A percentile compares a stretch with the other conserved stretches of the same genome.
Evolutionary conservation across 2,797 vertebrate genomes (phyloP).

Genomic region (Eupleurogrammus muticus): DNA sequence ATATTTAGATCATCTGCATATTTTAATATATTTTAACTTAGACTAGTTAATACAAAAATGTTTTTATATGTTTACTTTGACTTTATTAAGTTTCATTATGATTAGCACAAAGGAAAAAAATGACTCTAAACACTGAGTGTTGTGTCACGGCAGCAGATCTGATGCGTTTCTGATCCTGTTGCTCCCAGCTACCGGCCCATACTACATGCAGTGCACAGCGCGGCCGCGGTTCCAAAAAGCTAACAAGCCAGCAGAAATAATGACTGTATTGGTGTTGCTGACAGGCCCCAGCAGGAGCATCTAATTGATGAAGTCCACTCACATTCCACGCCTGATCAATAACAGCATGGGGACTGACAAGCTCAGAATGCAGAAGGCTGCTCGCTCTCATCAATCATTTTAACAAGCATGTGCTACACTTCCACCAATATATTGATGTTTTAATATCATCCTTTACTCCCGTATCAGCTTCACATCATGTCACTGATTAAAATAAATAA

Average conservation of each 20-base stretch:
- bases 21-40: too few species aligned
- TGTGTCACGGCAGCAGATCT: neutral
- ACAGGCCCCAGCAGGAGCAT: conserved; percentile 34
- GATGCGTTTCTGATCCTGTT: too few species aligned
- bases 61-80: too few species aligned
- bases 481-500: neutral
- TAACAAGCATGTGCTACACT: conserved; percentile 1
- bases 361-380: neutral
- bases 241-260: conserved; percentile 32
- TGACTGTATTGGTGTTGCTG: conserved; percentile 45
- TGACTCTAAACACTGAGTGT: neutral
- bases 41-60: too few species aligned
- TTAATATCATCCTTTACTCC: neutral
- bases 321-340: conserved; percentile 59
- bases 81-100: too few species aligned
- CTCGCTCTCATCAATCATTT: conserved; percentile 14
- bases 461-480: neutral
- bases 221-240: conserved; percentile 1
- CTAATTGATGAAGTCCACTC: conserved; percentile 54
- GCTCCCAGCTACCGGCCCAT: neutral
- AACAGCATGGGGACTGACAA: conserved; percentile 56
- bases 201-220: neutral
- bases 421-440: neutral
- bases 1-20: too few species aligned
- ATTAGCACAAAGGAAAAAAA: too few species aligned